Percentiles rank a stretch among this genome's conserved stretches.
phyloP scores from a whole-genome alignment of 2,888 invertebrate species.

The Metellina segmentata region DNA sequence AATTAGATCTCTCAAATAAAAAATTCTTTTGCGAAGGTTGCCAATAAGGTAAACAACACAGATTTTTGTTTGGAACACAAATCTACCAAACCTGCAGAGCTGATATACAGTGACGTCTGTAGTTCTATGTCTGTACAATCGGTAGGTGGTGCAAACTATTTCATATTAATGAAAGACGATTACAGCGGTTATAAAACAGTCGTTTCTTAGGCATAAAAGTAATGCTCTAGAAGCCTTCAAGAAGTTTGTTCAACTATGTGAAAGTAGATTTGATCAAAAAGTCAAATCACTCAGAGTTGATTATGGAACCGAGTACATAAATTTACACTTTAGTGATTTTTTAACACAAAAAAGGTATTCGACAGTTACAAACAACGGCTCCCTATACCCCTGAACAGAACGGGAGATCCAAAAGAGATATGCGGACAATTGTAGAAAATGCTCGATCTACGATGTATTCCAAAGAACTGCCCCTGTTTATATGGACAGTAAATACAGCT shows the following conservation, averaged over 20 bases:
- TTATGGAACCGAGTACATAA: conserved; percentile 71
- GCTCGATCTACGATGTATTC: conserved; percentile 75
- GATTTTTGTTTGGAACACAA: neutral
- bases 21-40: conserved; percentile 11
- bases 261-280: conserved; percentile 21
- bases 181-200: conserved; percentile 42
- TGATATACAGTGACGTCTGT: conserved; percentile 20
- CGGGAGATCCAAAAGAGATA: conserved; percentile 77
- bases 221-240: conserved; percentile 21
- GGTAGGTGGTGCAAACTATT: conserved; percentile 36
- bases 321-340: conserved; percentile 61
- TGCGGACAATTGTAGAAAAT: conserved; percentile 77
- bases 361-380: conserved; percentile 69
- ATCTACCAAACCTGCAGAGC: neutral
- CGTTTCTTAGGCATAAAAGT: conserved; percentile 35
- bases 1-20: neutral
- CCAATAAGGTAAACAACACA: conserved; percentile 19
- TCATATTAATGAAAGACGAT: conserved; percentile 55
- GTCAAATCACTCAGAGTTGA: conserved; percentile 62
- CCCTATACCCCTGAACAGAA: conserved; percentile 77
- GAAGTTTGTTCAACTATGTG: conserved; percentile 4
- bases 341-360: conserved; percentile 75
- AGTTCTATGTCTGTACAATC: conserved; percentile 4
- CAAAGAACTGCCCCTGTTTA: conserved; percentile 62
- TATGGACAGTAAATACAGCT: conserved; percentile 77